Evolutionary conservation across 2,797 vertebrate species (phyloP), one percentile per base, ranked within the genome.

Genomic region (Morus bassanus): DNA sequence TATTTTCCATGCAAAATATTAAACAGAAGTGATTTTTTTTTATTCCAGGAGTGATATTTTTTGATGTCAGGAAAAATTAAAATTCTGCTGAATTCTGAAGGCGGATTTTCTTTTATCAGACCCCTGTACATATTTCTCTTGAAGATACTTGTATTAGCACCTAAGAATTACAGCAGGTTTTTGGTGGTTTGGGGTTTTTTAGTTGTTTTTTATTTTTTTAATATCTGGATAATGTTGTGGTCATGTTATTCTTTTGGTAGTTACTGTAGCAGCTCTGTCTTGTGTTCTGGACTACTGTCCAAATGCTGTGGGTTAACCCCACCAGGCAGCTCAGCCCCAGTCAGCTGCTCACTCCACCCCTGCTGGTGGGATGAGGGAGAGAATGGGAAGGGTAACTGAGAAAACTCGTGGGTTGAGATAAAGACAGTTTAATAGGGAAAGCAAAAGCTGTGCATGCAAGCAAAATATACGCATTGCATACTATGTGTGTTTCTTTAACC

Each of bases 151-250:
- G 24, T 18, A 60, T 35, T 63, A 56, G 7, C 23, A 80, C 6
- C 5, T 31, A 79, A 35, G 18, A 80, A 57, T 51, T 61, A n/a
- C 4, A 72, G 11, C 33, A 72, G 13, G 2, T 1, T 46, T 85
- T 50, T 31, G 1, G 19, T 41, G 1, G 3, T 1, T 64, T 12
- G 9, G 4, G 9, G 3, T 1, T 2, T 64, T 45, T 25, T 10
- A 27, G 1, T 23, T n/a, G 37, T 39, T 39, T 39, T 39, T 39
- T 39, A 8, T 67, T 19, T 48, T 63, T 64, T n/a, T 25, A 30
- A 31, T 17, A 35, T 13, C 8, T 67, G 41, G 25, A 37, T 13
- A 63, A 21, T 13, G 6, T 19, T 85, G 30, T 18, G 28, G 13
- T 14, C 30, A 13, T 27, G 11, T 2, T 63, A 6, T 54, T 24